These are phyloP conservation scores for Micronycteris hirsuta DNA, from an alignment of 2,113 vertebrate genomes.

Conservation along the genomic window DNA sequence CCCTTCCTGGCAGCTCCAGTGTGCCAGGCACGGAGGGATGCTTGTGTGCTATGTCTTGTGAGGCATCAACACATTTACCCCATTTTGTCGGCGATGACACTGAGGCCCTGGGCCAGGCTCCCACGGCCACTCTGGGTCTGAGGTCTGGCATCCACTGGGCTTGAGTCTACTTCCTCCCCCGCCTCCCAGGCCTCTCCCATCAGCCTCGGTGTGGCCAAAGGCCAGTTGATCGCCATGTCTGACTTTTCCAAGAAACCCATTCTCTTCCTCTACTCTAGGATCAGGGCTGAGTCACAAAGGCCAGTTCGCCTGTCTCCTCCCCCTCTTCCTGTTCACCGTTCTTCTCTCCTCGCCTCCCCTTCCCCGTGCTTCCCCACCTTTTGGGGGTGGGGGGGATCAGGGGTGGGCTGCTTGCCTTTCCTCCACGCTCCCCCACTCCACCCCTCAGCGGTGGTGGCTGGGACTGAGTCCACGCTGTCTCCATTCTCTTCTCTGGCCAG, in stretches of 20 bases:
- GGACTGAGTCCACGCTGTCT: background rate
- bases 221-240: background rate
- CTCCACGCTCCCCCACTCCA: rapidly evolving
- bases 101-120: background rate
- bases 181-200: background rate
- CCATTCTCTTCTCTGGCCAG: background rate
- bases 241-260: background rate
- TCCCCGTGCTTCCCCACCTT: background rate
- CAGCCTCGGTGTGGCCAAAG: background rate
- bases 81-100: background rate
- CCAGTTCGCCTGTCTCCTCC: background rate
- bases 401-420: background rate
- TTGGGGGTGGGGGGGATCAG: background rate
- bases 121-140: background rate
- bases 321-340: background rate
- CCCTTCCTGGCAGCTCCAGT: too few relatives aligned
- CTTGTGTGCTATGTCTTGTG: rapidly evolving
- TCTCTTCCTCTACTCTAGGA: background rate
- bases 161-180: rapidly evolving
- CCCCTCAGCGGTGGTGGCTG: rapidly evolving
- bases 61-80: background rate
- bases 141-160: rapidly evolving
- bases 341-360: background rate
- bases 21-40: rapidly evolving
- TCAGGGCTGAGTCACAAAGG: conserved; percentile 25